These are phyloP conservation scores for Stenoptilia bipunctidactyla DNA, from an alignment of 2,888 invertebrate species.

Conservation along the genomic window DNA sequence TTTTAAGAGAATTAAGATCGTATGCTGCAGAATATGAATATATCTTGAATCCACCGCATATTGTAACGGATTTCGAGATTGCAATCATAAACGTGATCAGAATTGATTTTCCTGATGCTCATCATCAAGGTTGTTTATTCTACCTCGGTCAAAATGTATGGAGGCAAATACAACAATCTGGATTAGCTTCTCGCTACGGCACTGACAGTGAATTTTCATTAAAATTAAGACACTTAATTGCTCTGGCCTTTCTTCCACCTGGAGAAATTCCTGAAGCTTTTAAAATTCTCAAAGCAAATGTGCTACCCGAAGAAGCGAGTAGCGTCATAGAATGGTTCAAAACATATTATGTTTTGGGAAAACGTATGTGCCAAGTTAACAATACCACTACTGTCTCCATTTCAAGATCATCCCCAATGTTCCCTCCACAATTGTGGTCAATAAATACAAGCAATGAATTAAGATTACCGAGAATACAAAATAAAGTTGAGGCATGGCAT, in stretches of 20 bases:
- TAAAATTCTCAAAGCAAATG: not conserved
- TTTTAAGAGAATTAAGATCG: not conserved
- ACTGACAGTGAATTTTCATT: conserved; percentile 4
- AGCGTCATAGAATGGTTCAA: not conserved
- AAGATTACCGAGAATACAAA: conserved; percentile 5
- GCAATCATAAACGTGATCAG: conserved; percentile 5
- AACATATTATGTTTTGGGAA: not conserved
- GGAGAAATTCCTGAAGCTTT: not conserved
- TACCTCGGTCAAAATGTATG: conserved; percentile 9
- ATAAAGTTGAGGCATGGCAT: not conserved
- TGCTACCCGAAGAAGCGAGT: not conserved
- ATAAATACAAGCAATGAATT: conserved; percentile 3
- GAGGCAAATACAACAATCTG: conserved; percentile 6
- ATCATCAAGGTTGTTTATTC: conserved; percentile 4
- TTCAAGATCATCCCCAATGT: conserved; percentile 5
- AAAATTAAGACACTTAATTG: conserved; percentile 4
- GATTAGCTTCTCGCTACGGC: conserved; percentile 3
- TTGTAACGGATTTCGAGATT: conserved; percentile 7
- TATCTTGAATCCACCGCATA: conserved; percentile 1
- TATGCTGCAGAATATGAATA: not conserved
- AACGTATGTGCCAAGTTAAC: no score
- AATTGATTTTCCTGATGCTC: conserved; percentile 4
- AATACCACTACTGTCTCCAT: no score
- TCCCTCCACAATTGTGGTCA: conserved; percentile 7
- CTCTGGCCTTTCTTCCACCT: not conserved